Evolutionary conservation across 2,113 vertebrate genomes (phyloP), one percentile per base, ranked within the genome.

Genomic region (Chlorocebus sabaeus): DNA sequence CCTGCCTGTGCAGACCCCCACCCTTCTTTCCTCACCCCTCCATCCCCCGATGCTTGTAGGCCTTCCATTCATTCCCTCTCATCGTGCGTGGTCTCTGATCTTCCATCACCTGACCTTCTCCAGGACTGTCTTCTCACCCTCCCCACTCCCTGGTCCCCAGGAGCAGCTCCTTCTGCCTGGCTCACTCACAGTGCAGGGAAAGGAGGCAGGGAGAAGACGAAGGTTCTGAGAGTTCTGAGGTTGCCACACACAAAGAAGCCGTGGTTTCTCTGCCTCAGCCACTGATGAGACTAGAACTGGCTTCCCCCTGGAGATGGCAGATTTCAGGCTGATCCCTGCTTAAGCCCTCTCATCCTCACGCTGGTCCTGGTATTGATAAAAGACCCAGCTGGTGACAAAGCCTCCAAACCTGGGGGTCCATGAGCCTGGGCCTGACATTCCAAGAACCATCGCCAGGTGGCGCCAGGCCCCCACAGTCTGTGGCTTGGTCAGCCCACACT

Each of bases 371-470:
- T 52, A 40, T 35, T 75, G 67, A 76, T 45, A 40, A 3, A 25
- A 18, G 57, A 70, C 76, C 52, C 38, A 50, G 91, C 80, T 22
- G 72, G 43, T 8, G 45, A 76, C 84, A 61, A 20, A 73, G 57
- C 40, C 18, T 59, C 43, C 5, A 87, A 52, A 14, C 38, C 50
- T 0, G 25, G 32, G 45, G 64, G 52, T 78, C 76, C 12, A 4
- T 30, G 4, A 22, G 40, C 55, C 52, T 9, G 79, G 59, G 55
- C 68, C 64, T 23, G 76, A 38, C 80, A 55, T 70, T 87, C 52
- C 75, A 20, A 1, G 23, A 3, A 20, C 0, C 20, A 61, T 84
- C 98, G 23, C 98, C 97, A 97, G 97, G 94, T 96, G 97, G 97
- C 95, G 95, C 85, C 75, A 23, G n/a, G 89, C 59, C 86, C 45